Base-by-base conservation (phyloP, 2,888 invertebrate genomes). In the Pammene fasciana region DNA sequence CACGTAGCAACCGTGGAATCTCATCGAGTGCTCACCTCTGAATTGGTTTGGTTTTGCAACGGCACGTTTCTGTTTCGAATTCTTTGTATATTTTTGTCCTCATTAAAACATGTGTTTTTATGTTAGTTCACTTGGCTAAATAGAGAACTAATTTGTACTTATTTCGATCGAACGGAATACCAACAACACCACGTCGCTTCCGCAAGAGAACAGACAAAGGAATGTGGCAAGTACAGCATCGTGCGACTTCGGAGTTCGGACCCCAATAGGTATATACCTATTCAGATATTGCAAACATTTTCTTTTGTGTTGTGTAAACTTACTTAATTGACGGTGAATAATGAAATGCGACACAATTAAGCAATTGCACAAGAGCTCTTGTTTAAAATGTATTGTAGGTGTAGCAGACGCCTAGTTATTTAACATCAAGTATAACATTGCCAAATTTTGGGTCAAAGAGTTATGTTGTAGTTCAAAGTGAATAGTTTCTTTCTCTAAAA, bases 61-160 rank as follows among this genome's bases (percentile, higher is more conserved):
- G 62, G 41, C 59, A 60, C 45, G 68, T 65, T 70, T 36, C 38
- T 59, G 14, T 68, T 65, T 65, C 14, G 54, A 41, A 11, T 46
- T 67, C 65, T 70, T 70, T 65, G 59, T 59, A 68, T 52, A 55
- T 18, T 54, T 38, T 45, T 64, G 68, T 41, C 59, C 82, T 57
- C 75, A 78, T 74, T 81, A 78, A 75, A 79, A 82, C 82, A 80
- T 75, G 75, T 82, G 80, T 73, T 70, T 74, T 55, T 9, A 52
- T 72, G 70, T 77, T 72, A 57, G 71, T 72, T 76, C 81, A 79
- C 76, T 78, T 82, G 80, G 36, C 34, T 65, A 75, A 72, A 75
- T 75, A 76, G 73, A 73, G 72, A 74, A 76, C 68, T 57, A 66
- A 73, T 76, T 71, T 70, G 75, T 76, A 73, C 76, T 76, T 76